A percentile compares a stretch with the other conserved stretches of the same genome.
phyloP scores from a whole-genome alignment of 2,797 vertebrate species.

The Acanthornis magna region DNA sequence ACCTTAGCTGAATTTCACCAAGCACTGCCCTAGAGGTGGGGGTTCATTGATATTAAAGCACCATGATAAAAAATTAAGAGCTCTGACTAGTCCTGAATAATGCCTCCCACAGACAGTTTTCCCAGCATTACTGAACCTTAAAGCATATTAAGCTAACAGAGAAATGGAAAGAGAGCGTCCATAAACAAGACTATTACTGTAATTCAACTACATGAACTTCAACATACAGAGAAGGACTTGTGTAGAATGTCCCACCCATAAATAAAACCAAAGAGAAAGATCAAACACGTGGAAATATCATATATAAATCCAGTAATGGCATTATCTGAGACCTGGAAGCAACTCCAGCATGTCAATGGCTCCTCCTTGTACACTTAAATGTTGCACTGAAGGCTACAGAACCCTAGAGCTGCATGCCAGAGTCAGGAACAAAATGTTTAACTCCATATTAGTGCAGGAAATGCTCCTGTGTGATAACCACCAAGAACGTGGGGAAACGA shows the following conservation, averaged over 20 bases:
- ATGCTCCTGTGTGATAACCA: fast-evolving
- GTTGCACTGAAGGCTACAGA: background rate
- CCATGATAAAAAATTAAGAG: background rate
- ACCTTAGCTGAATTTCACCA: background rate
- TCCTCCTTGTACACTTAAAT: fast-evolving
- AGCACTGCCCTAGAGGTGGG: background rate
- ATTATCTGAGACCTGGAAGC: background rate
- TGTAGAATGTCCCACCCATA: fast-evolving
- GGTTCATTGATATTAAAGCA: background rate
- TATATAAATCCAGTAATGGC: background rate
- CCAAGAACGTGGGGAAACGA: fast-evolving
- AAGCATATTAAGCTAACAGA: background rate
- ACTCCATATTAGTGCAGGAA: fast-evolving
- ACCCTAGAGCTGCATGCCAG: background rate
- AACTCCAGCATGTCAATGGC: fast-evolving
- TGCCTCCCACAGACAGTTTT: fast-evolving
- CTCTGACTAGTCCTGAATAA: background rate
- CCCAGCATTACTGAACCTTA: background rate
- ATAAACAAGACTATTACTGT: background rate
- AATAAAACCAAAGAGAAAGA: background rate
- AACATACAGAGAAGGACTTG: fast-evolving
- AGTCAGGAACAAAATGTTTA: background rate
- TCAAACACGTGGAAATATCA: fast-evolving
- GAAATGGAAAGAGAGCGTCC: background rate
- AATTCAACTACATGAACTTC: background rate